Evolutionary conservation across 2,888 invertebrate species (phyloP), one percentile per base, ranked within the genome.

Genomic region (Lysandra bellargus): DNA sequence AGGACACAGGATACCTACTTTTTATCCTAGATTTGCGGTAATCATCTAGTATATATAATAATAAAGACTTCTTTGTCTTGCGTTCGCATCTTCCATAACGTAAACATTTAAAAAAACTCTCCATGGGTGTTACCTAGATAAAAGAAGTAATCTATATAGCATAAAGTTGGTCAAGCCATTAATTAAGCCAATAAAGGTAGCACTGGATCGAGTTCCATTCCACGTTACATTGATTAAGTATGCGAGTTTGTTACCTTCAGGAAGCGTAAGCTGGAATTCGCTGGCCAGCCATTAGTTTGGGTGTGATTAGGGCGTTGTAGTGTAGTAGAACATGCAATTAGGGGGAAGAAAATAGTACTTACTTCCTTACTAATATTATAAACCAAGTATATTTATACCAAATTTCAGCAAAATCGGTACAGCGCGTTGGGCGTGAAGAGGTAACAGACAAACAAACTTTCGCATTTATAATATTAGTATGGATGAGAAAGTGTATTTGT

Each of bases 101-200:
- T 44, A 44, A 44, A 44, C 44, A 44, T 53, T 53, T 53, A 14
- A 14, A 53, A 53, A 53, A 14, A 53, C 53, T 53, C 14, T 14
- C 53, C 53, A 14, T 53, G 53, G 53, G 53, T 53, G 53, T 14
- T 53, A 14, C 6, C 9, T 44, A 49, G 49, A 61, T 64, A 30
- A 64, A 64, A 69, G 14, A 69, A 69, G 33, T 17, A 33, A 33
- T 69, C 69, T 14, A 69, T 33, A 30, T 69, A 69, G 69, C 33
- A 17, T 37, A 37, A 69, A 64, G 64, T 73, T 73, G n/a, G 44
- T 44, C 74, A 40, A 33, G 57, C 76, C 57, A 76, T 76, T 76
- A 76, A 76, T 76, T 76, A 76, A 76, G 33, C 57, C 57, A 57
- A 76, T 76, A 76, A 76, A 76, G 76, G 76, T 57, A 53, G 76